Percentiles rank a stretch among this genome's conserved stretches.
phyloP scores from a whole-genome alignment of 2,113 vertebrate species.

The Oncorhynchus keta region DNA sequence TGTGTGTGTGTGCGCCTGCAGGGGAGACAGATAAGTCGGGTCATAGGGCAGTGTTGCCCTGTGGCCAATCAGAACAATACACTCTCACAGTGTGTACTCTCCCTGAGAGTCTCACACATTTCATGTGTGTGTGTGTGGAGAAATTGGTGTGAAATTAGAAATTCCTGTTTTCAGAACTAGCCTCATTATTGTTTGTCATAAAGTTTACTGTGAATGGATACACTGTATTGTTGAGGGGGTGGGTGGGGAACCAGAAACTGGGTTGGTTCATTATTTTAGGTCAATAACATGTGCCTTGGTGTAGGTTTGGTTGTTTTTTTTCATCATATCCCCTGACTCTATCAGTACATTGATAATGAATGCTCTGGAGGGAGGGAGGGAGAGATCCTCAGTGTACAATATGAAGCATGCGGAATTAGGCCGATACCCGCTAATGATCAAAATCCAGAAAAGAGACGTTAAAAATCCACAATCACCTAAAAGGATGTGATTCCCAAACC shows the following conservation, averaged over 20 bases:
- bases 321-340: no score
- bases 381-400: no score
- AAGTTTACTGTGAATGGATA: slow-evolving; percentile 15
- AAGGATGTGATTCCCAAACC: no score
- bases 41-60: neutral
- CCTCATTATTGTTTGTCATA: slow-evolving; percentile 7
- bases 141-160: neutral
- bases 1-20: neutral
- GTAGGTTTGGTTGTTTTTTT: no score
- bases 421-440: no score
- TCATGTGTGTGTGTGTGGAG: neutral
- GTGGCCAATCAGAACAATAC: neutral
- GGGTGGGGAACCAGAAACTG: neutral
- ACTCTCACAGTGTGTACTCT: neutral
- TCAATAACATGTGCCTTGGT: neutral
- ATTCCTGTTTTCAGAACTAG: slow-evolving; percentile 20
- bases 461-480: no score
- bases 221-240: slow-evolving; percentile 28
- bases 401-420: no score
- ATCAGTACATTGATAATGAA: no score
- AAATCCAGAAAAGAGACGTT: no score
- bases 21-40: neutral
- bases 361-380: neutral
- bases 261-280: neutral
- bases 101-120: slow-evolving; percentile 3